phyloP scores from a whole-genome alignment of 2,113 vertebrate species.

The Tapirus terrestris region DNA sequence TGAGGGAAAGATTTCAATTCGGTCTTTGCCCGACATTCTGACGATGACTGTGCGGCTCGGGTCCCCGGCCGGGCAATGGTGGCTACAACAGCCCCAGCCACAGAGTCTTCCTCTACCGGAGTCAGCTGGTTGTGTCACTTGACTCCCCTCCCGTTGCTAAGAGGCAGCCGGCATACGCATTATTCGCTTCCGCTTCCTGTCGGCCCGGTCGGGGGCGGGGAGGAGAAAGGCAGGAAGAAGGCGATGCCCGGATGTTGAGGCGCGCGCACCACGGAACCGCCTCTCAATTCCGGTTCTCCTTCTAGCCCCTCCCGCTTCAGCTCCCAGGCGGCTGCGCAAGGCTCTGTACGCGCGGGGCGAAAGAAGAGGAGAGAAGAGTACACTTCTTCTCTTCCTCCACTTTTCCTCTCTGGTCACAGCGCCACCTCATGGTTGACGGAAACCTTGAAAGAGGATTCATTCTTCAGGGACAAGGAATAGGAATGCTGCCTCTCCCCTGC shows the following conservation, averaged over 20 bases:
- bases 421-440: conserved; percentile 46
- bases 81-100: not conserved
- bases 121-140: conserved; percentile 71
- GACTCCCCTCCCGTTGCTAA: conserved; percentile 54
- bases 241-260: conserved; percentile 67
- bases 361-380: not conserved
- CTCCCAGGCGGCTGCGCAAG: not conserved
- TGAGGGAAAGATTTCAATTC: conserved; percentile 98
- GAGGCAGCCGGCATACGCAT: not conserved
- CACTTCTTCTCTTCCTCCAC: not conserved
- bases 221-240: too few species aligned
- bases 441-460: not conserved
- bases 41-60: not conserved
- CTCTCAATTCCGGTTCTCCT: not conserved
- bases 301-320: not conserved
- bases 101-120: not conserved
- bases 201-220: fast-evolving
- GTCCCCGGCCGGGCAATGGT: not conserved
- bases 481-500: not conserved
- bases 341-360: too few species aligned
- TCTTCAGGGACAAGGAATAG: not conserved
- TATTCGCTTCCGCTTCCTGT: conserved; percentile 69
- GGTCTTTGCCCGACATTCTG: conserved; percentile 96
- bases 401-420: conserved; percentile 4
- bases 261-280: not conserved